Base-by-base conservation (phyloP, 2,888 invertebrate genomes). In the Periphyllus acericola region DNA sequence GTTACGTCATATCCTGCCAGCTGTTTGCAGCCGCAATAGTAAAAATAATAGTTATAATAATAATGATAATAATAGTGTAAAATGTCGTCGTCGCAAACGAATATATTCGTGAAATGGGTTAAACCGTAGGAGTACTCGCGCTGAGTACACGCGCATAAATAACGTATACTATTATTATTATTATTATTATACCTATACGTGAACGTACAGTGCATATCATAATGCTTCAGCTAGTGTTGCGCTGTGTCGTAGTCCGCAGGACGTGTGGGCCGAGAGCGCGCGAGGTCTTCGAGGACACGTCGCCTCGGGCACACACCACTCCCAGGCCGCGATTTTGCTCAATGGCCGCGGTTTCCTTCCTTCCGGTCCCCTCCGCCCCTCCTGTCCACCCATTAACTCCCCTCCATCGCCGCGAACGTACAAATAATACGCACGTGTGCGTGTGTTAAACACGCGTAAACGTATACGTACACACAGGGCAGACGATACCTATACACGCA, bases 61-160 rank as follows among this genome's bases (percentile, higher is more conserved):
- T 78, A 66, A 66, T 32, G n/a, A 68, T n/a, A 68, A 66, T 32
- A 40, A 81, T n/a, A 40, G 34, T 14, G 34, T 68, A 83, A 83
- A 74, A 74, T 32, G 84, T 68, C 78, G 86, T 32, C 55, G 72
- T 86, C 32, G 80, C 80, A 40, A 74, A 87, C 87, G 87, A 74
- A 83, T 83, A 83, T 83, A 83, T 80, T 74, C 17, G 87, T 87
- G 74, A 87, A 87, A 87, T 81, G 80, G 87, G 87, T 87, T 81
- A 81, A 80, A 19, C 55, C 87, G 87, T 87, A 87, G 87, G 87
- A 79, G 85, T 85, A 66, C 29, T 66, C 46, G n/a, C 52, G 55
- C 19, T 1, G 68, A n/a, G 32, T 32, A 14, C 14, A 3, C 14
- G 14, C 8, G 14, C 3, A 46, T 14, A 46, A 2, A 46, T 46